phyloP scores from a whole-genome alignment of 2,888 invertebrate genomes.

The Euclidia mi region DNA sequence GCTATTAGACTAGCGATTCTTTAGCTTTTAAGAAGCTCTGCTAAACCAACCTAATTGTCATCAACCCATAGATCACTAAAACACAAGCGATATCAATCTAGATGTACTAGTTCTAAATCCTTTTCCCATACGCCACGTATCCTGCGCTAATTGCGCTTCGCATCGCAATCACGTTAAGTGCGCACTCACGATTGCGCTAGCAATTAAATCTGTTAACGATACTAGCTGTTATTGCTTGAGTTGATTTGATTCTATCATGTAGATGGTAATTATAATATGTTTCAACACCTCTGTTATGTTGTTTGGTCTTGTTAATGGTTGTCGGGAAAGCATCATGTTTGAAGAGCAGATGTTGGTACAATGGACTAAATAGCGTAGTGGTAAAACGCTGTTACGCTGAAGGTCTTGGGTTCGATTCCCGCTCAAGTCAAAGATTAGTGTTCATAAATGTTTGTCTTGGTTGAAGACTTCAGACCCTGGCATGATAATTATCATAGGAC shows the following conservation, averaged over 20 bases:
- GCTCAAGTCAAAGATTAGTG: too few relatives aligned
- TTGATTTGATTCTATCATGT: background rate
- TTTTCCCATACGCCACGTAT: background rate
- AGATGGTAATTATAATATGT: background rate
- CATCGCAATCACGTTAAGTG: constrained; percentile 17
- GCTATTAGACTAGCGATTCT: too few relatives aligned
- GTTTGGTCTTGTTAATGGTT: background rate
- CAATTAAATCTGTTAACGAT: constrained; percentile 18
- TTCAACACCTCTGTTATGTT: background rate
- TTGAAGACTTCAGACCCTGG: too few relatives aligned
- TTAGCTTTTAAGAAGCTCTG: too few relatives aligned
- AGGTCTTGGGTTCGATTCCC: too few relatives aligned
- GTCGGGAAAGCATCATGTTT: too few relatives aligned
- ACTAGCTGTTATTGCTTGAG: background rate
- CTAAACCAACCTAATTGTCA: too few relatives aligned
- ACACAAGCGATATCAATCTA: background rate
- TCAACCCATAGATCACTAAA: background rate
- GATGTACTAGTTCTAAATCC: background rate
- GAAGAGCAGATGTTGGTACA: too few relatives aligned
- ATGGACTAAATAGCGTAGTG: too few relatives aligned
- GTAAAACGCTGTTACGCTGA: too few relatives aligned
- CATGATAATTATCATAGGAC: too few relatives aligned
- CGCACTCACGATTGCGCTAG: constrained; percentile 12
- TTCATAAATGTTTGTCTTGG: too few relatives aligned
- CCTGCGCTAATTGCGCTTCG: constrained; percentile 4